Evolutionary conservation across 37 sponge, comb jelly and placozoan species (phyloP).

Genomic region (Theonella swinhoei): DNA sequence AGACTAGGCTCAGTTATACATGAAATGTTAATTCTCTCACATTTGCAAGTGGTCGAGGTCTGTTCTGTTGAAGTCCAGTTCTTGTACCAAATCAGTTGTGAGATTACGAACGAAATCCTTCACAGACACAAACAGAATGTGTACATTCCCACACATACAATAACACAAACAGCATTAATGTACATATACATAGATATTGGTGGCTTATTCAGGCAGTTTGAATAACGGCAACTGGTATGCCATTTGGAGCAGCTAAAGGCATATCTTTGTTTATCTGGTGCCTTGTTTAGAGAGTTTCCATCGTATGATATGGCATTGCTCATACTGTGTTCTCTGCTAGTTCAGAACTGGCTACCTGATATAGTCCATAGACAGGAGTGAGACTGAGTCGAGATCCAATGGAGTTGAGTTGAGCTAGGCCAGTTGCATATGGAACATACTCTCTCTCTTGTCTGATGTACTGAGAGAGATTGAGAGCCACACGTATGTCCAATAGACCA

Average conservation of each 20-base stretch:
- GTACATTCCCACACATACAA: too few relatives aligned
- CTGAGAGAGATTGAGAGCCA: constrained; percentile 49
- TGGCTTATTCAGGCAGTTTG: too few relatives aligned
- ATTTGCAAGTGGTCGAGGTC: constrained; percentile 24
- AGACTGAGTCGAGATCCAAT: constrained; percentile 34
- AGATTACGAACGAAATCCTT: constrained; percentile 25
- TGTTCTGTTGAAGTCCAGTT: not conserved
- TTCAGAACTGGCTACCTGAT: constrained; percentile 56
- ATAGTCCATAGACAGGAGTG: constrained; percentile 61
- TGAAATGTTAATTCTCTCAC: constrained; percentile 19
- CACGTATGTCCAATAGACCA: constrained; percentile 44
- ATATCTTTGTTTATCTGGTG: too few relatives aligned
- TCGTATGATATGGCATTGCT: too few relatives aligned
- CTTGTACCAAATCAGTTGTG: not conserved
- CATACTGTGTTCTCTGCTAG: too few relatives aligned
- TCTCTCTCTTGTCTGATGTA: constrained; percentile 62
- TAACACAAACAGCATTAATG: too few relatives aligned
- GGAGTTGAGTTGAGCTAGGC: constrained; percentile 28
- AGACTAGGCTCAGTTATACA: too few relatives aligned
- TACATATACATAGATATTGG: too few relatives aligned
- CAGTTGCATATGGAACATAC: constrained; percentile 78
- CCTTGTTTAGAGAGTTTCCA: too few relatives aligned
- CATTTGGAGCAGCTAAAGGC: too few relatives aligned
- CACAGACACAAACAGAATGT: too few relatives aligned
- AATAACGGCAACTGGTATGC: too few relatives aligned